Percentiles rank a stretch among this genome's conserved stretches.
These are phyloP conservation scores for Catagonus wagneri DNA, from an alignment of 2,113 vertebrate species.

Conservation along the genomic window DNA sequence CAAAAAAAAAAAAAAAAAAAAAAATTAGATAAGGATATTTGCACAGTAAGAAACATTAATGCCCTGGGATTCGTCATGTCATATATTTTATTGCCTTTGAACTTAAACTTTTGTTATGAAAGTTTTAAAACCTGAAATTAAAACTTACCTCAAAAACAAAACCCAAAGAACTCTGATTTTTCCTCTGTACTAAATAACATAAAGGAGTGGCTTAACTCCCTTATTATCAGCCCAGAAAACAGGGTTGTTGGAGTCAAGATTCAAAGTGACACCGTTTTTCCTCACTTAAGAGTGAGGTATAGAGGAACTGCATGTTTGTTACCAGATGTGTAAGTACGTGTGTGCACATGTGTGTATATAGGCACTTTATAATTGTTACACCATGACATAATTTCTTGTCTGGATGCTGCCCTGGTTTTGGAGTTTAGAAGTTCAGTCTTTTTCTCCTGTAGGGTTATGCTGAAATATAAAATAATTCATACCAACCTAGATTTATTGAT, in stretches of 20 bases:
- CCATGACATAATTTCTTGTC: not conserved
- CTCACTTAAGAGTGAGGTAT: not conserved
- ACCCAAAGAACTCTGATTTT: not conserved
- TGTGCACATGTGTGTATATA: not conserved
- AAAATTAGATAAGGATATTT: not conserved
- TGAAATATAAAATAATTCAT: not conserved
- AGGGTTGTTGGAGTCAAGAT: not conserved
- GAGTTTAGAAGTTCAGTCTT: not conserved
- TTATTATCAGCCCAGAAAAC: conserved; percentile 7
- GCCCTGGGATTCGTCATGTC: not conserved
- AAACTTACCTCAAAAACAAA: conserved; percentile 43
- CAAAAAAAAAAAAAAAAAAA: too few species aligned
- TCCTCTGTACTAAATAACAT: not conserved
- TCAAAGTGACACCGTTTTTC: not conserved
- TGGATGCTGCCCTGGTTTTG: not conserved
- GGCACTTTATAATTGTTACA: not conserved
- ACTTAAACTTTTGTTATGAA: conserved; percentile 24
- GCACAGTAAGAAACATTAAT: not conserved
- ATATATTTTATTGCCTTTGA: not conserved
- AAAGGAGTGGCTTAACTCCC: not conserved
- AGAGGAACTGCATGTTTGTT: not conserved
- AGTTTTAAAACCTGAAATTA: conserved; percentile 14
- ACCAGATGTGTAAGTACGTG: not conserved
- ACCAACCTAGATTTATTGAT: conserved; percentile 7
- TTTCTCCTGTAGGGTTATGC: conserved; percentile 16